Evolutionary conservation across 1,140 invertebrate genomes (phyloP), one percentile per base, ranked within the genome.

Genomic region (Pogonomyrmex barbatus): DNA sequence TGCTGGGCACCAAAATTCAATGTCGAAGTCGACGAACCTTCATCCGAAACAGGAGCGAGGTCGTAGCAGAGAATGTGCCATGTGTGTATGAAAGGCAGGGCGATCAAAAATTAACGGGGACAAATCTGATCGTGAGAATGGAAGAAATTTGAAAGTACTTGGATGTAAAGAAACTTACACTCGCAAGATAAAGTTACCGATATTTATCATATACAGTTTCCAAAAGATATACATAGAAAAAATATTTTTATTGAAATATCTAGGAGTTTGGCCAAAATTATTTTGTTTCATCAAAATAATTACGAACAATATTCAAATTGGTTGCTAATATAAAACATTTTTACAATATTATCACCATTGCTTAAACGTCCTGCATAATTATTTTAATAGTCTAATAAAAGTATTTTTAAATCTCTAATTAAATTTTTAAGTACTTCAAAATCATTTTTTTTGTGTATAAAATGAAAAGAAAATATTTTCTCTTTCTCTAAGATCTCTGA

Each of bases 21-120:
- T 83, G 33, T 39, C 65, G 17, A 62, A 87, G 88, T 89, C 89
- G 76, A 90, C 70, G 88, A 90, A 90, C 88, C 73, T 68, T 85
- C 14, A 56, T 58, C 1, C 30, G 17, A 52, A 58, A 78, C n/a
- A 62, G 52, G 54, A 88, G 71, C 81, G 82, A 83, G 79, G 79
- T 50, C 79, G 67, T 30, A 10, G 12, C 30, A 47, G 30, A 60
- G 56, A 83, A 50, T 75, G 17, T 50, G 17, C 17, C 14, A 1
- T 58, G 24, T 58, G 24, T 10, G 33, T 12, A 75, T 24, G 14
- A 58, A 47, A 83, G 42, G 3, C 30, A 10, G 36, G 3, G 6
- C 36, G 52, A 83, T 73, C 14, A n/a, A 68, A 17, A 12, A 10
- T 60, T 76, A 77, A 24, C 17, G 30, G 14, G 8, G 17, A 30